phyloP scores from a whole-genome alignment of 2,888 invertebrate genomes.

The Leptogaster cylindrica region DNA sequence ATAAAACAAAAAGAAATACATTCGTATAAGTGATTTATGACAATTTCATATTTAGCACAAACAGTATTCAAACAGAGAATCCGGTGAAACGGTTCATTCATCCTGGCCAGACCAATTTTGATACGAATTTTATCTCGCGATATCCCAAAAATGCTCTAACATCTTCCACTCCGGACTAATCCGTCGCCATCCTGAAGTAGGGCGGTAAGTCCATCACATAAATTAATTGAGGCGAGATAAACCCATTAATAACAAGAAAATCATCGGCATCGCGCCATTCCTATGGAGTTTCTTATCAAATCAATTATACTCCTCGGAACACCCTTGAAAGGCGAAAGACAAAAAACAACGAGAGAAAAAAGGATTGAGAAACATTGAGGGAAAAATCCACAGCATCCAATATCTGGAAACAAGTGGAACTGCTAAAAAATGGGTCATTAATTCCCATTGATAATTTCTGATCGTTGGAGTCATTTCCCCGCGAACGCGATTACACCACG shows the following conservation, averaged over 20 bases:
- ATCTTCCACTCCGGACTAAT: neutral
- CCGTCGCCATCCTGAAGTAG: neutral
- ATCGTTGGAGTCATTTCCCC: conserved; percentile 10
- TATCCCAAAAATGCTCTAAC: neutral
- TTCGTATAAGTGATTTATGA: conserved; percentile 15
- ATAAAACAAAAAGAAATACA: neutral
- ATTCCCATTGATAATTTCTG: conserved; percentile 15
- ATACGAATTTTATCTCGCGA: neutral
- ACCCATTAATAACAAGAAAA: conserved; percentile 26
- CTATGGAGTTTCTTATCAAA: conserved; percentile 23
- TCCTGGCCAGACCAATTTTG: neutral
- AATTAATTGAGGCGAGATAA: conserved; percentile 41
- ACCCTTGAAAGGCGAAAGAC: conserved; percentile 19
- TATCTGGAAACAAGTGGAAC: neutral
- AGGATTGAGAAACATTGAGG: neutral
- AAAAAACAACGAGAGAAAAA: conserved; percentile 5
- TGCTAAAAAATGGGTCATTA: conserved; percentile 34
- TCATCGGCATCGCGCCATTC: conserved; percentile 17
- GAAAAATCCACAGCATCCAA: neutral
- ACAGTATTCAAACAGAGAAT: too few species aligned
- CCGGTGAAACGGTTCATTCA: neutral
- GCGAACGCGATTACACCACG: conserved; percentile 1
- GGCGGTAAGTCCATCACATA: conserved; percentile 27
- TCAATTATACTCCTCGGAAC: conserved; percentile 45
- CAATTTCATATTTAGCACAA: neutral